These are phyloP conservation scores for Gymnothorax reevesii DNA, from an alignment of 2,797 vertebrate genomes.

Conservation along the genomic window DNA sequence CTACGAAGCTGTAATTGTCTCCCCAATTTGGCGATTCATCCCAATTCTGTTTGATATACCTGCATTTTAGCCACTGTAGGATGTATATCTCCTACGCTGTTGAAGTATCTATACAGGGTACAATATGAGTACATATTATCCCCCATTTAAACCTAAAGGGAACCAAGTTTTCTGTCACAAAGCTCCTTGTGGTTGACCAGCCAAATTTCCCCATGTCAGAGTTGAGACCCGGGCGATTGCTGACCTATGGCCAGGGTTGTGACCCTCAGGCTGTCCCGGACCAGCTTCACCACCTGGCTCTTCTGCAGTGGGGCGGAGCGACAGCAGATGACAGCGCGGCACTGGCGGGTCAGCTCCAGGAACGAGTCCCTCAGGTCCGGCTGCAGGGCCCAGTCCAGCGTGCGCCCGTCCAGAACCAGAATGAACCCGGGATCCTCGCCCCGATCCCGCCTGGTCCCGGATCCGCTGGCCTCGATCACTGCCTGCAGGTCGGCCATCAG, in stretches of 20 bases:
- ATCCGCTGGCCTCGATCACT: conserved; percentile 53
- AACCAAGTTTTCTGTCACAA: no score
- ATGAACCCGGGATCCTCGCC: conserved; percentile 58
- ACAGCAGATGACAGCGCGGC: conserved; percentile 91
- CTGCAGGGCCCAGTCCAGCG: conserved; percentile 82
- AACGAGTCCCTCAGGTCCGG: conserved; percentile 76
- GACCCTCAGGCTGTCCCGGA: conserved; percentile 79
- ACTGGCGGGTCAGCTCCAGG: conserved; percentile 76
- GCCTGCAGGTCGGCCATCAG: conserved; percentile 69
- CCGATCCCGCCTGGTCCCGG: not conserved
- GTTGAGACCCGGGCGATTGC: conserved; percentile 25
- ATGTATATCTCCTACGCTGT: no score
- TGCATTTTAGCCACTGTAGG: no score
- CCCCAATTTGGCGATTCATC: no score
- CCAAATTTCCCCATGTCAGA: no score
- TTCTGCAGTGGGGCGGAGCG: conserved; percentile 92
- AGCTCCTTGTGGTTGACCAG: no score
- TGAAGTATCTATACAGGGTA: no score
- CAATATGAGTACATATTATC: no score
- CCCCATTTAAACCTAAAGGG: no score
- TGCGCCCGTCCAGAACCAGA: conserved; percentile 84
- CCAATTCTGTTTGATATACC: no score
- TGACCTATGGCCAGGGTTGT: conserved; percentile 92
- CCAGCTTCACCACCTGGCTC: conserved; percentile 84
- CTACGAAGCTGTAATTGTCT: no score